A percentile compares a stretch with the other conserved stretches of the same genome.
These are phyloP conservation scores for Mastacembelus armatus DNA, from an alignment of 2,797 vertebrate genomes.

Conservation along the genomic window DNA sequence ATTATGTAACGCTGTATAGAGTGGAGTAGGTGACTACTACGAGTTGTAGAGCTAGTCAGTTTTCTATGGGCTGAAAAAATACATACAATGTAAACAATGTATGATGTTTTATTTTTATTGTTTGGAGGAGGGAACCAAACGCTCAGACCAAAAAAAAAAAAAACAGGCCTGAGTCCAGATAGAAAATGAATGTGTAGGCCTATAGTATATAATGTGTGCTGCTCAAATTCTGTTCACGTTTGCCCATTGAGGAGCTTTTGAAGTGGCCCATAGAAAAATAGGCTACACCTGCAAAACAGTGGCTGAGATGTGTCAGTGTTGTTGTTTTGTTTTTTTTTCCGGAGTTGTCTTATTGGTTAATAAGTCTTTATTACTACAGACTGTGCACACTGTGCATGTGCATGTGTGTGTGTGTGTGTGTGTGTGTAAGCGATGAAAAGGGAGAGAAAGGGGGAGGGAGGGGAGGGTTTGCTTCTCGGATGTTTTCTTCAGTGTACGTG, in stretches of 20 bases:
- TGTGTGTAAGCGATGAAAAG: conserved; percentile 38
- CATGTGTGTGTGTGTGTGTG: not conserved
- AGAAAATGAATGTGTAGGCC: conserved; percentile 55
- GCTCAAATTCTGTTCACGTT: conserved; percentile 68
- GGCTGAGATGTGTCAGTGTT: conserved; percentile 9
- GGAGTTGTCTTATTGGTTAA: conserved; percentile 38
- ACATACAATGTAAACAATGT: too few relatives aligned
- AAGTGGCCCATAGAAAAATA: conserved; percentile 63
- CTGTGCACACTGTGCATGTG: not conserved
- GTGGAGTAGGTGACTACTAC: conserved; percentile 73
- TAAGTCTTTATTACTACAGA: conserved; percentile 44
- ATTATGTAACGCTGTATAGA: conserved; percentile 76
- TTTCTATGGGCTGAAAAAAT: conserved; percentile 28
- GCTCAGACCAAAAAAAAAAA: conserved; percentile 11
- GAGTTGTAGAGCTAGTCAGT: conserved; percentile 65
- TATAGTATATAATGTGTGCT: conserved; percentile 45
- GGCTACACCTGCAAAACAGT: conserved; percentile 38
- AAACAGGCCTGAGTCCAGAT: conserved; percentile 56
- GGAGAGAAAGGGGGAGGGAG: conserved; percentile 56
- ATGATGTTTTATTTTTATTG: conserved; percentile 29
- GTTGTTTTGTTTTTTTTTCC: conserved; percentile 22
- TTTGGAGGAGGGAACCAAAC: conserved; percentile 34
- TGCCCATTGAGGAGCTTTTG: conserved; percentile 55
- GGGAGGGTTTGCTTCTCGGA: conserved; percentile 45
- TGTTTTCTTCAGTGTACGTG: conserved; percentile 42